Conservation (phyloP, 2,113 vertebrate species). For the Eulemur macaco region DNA sequence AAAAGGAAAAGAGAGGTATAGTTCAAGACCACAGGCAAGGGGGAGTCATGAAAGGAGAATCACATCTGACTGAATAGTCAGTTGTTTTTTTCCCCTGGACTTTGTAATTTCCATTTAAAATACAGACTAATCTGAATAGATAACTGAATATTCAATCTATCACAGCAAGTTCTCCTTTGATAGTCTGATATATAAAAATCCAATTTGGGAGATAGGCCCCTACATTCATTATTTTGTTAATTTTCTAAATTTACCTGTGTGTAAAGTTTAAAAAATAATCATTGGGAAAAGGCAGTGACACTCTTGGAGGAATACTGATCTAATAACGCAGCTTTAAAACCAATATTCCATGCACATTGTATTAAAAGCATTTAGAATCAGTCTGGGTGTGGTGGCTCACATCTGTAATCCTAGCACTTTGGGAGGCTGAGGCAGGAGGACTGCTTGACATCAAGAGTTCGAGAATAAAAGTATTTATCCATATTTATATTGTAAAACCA, state of each 20-base stretch:
- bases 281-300: neutral
- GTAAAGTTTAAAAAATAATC: neutral
- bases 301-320: neutral
- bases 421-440: too few relatives aligned
- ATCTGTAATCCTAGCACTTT: too few relatives aligned
- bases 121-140: neutral
- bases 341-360: neutral
- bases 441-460: too few relatives aligned
- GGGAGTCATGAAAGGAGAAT: constrained; percentile 17
- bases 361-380: neutral
- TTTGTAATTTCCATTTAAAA: constrained; percentile 37
- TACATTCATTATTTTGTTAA: neutral
- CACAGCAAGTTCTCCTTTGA: neutral
- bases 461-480: constrained; percentile 25
- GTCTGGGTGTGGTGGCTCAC: too few relatives aligned
- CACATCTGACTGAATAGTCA: neutral
- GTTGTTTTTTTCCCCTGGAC: neutral
- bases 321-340: neutral
- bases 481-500: neutral
- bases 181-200: neutral
- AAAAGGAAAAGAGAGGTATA: neutral
- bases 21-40: neutral
- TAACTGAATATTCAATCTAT: neutral
- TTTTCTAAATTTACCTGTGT: constrained; percentile 1
- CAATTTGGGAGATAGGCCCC: neutral